Evolutionary conservation across 2,888 invertebrate species (phyloP).

Genomic region (Odontocolon sp.): DNA sequence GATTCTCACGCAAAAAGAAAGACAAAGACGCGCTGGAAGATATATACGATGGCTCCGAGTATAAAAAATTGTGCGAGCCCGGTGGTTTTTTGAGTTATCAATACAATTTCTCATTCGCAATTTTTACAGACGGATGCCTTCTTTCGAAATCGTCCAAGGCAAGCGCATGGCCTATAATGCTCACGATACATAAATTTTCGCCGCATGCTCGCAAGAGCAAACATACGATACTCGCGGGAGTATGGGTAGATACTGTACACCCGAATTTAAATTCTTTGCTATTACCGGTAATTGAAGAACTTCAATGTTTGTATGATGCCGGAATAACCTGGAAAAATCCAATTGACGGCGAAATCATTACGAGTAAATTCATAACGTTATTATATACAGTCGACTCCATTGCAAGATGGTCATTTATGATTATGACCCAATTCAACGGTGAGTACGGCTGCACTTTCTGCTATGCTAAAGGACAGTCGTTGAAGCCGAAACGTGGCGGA

Average conservation of each 20-base stretch:
- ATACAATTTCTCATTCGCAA: conserved; percentile 32
- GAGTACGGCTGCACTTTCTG: conserved; percentile 5
- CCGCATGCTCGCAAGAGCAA: conserved; percentile 50
- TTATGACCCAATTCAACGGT: not conserved
- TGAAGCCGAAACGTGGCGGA: not conserved
- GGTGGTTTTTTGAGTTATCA: conserved; percentile 26
- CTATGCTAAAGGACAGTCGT: not conserved
- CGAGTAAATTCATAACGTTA: not conserved
- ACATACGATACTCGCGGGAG: conserved; percentile 22
- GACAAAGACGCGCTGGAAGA: conserved; percentile 29
- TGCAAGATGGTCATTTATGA: not conserved
- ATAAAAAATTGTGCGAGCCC: not conserved
- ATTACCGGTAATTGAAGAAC: not conserved
- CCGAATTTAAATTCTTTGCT: conserved; percentile 29
- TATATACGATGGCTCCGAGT: conserved; percentile 30
- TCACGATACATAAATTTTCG: conserved; percentile 35
- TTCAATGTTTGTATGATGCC: not conserved
- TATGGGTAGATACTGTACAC: conserved; percentile 39
- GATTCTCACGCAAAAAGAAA: conserved; percentile 29
- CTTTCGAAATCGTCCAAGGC: conserved; percentile 35
- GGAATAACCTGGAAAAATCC: conserved; percentile 23
- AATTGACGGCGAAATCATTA: not conserved
- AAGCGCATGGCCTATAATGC: conserved; percentile 44
- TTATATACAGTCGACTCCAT: not conserved
- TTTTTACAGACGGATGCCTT: conserved; percentile 47